Percentiles rank a stretch among this genome's conserved stretches.
Evolutionary conservation across 2,797 vertebrate species (phyloP).

Genomic region (Odontamblyopus rebecca): DNA sequence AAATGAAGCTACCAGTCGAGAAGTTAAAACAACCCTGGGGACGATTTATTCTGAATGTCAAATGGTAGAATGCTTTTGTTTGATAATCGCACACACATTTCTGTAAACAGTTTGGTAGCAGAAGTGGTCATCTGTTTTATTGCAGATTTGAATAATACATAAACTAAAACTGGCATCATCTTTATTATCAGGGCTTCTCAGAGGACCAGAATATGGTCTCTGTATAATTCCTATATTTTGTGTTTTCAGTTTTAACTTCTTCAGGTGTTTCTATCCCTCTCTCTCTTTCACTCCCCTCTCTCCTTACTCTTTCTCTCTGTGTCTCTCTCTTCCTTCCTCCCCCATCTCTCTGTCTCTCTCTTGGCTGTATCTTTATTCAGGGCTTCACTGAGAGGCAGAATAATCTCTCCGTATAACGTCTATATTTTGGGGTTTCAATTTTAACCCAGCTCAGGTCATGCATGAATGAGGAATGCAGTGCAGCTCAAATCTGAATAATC

Average conservation of each 20-base stretch:
- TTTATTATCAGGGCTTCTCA: background rate
- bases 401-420: too few species aligned
- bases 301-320: too few species aligned
- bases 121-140: background rate
- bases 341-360: too few species aligned
- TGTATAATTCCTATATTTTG: too few species aligned
- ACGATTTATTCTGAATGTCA: background rate
- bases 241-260: too few species aligned
- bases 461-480: background rate
- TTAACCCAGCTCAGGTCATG: too few species aligned
- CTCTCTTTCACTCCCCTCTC: too few species aligned
- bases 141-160: background rate
- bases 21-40: background rate
- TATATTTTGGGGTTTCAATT: too few species aligned
- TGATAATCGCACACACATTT: background rate
- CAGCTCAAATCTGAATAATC: background rate
- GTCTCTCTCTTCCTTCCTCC: too few species aligned
- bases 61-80: background rate
- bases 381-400: background rate
- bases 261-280: too few species aligned
- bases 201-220: background rate
- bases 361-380: background rate
- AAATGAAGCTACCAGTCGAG: background rate
- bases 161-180: background rate
- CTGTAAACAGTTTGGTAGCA: background rate